Base-by-base conservation (phyloP, 1,140 invertebrate genomes). In the Andricus grossulariae region DNA sequence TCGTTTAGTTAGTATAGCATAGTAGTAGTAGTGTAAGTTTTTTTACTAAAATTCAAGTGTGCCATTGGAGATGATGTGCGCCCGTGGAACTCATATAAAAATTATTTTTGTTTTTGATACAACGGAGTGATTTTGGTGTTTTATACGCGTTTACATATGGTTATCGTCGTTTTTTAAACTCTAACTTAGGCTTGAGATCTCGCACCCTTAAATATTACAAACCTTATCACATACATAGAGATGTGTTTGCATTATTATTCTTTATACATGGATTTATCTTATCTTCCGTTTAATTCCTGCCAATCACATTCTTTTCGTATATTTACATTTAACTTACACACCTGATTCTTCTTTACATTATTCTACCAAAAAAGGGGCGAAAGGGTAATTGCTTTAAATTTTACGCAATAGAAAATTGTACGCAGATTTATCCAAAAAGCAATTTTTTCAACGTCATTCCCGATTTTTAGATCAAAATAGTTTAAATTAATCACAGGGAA, bases 151-250 rank as follows among this genome's bases (percentile, higher is more conserved):
- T 45, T 87, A 88, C 80, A 79, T 84, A 83, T 77, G 80, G 80
- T 80, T 83, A 83, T 82, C 78, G 73, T 82, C 82, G 80, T 76
- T 74, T 82, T 77, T 66, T 85, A 83, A 71, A 54, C 66, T 54
- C 85, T 85, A 87, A 88, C 87, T 91, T 90, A 90, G 85, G 82
- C 85, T 66, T 91, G 89, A 91, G 90, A 91, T 91, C 88, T 90
- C 89, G 80, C 88, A 88, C 79, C 72, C 74, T 82, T 88, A 86
- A 86, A 84, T 82, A 82, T 87, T 90, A 90, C 85, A 90, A 90
- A 90, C 82, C 87, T 90, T 90, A 90, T 90, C 88, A 89, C 85
- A 88, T 88, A 89, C 79, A 86, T 86, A 86, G 76, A 86, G 82
- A 71, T 83, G 79, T 86, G 80, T 84, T 78, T 80, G 78, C 83